A percentile compares a stretch with the other conserved stretches of the same genome.
phyloP scores from a whole-genome alignment of 2,888 invertebrate species.

The Drosophila putrida region DNA sequence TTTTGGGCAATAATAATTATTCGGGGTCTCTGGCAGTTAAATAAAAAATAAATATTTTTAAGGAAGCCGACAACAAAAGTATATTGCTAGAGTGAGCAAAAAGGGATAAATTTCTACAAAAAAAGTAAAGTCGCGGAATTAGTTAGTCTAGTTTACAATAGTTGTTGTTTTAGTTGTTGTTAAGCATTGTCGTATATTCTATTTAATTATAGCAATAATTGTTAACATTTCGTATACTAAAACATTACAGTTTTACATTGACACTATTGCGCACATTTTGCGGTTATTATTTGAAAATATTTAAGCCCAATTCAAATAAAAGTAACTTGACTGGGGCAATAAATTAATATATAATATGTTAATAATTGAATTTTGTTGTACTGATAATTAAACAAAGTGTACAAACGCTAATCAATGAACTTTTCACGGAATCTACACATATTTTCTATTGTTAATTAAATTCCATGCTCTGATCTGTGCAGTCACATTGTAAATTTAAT shows the following conservation, averaged over 20 bases:
- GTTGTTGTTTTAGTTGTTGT: not conserved
- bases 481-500: constrained; percentile 45
- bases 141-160: too few relatives aligned
- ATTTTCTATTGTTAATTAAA: constrained; percentile 51
- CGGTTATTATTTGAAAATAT: constrained; percentile 13
- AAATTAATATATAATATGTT: constrained; percentile 32
- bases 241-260: not conserved
- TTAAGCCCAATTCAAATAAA: constrained; percentile 16
- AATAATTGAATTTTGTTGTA: constrained; percentile 51
- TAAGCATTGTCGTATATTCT: not conserved
- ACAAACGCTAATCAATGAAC: constrained; percentile 36
- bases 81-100: too few relatives aligned
- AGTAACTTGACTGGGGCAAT: constrained; percentile 13
- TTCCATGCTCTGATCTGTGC: constrained; percentile 26
- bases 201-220: constrained; percentile 5
- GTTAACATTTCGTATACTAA: constrained; percentile 4
- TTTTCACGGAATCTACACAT: constrained; percentile 26
- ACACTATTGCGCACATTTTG: not conserved
- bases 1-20: too few relatives aligned
- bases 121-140: too few relatives aligned
- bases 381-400: constrained; percentile 30
- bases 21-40: too few relatives aligned
- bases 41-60: too few relatives aligned
- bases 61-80: too few relatives aligned
- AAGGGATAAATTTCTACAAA: too few relatives aligned